Percentiles rank a stretch among this genome's conserved stretches.
Evolutionary conservation across 2,113 vertebrate species (phyloP).

Genomic region (Caretta caretta): DNA sequence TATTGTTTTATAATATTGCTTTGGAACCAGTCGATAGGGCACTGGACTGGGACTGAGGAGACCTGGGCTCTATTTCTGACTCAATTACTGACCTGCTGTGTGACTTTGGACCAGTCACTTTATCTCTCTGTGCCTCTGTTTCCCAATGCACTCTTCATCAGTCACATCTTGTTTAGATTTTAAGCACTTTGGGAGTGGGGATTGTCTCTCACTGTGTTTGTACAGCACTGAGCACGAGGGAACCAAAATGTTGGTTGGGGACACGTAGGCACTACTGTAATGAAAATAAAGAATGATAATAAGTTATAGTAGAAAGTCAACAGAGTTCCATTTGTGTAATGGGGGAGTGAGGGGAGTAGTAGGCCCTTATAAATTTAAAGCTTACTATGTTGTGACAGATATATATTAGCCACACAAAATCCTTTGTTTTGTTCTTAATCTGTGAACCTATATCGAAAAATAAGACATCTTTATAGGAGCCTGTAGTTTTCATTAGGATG

Average conservation of each 20-base stretch:
- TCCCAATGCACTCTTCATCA: background rate
- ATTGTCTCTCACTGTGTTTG: background rate
- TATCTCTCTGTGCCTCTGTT: background rate
- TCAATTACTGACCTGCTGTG: background rate
- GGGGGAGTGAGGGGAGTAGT: background rate
- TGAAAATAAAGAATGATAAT: background rate
- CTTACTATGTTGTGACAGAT: conserved; percentile 43
- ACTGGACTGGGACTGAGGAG: background rate
- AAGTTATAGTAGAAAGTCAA: background rate
- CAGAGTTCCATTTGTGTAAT: background rate
- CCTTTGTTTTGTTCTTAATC: conserved; percentile 1
- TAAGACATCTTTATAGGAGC: conserved; percentile 12
- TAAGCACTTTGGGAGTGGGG: too few relatives aligned
- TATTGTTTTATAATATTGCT: background rate
- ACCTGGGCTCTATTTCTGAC: background rate
- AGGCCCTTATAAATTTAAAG: background rate
- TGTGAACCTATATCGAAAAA: conserved; percentile 23
- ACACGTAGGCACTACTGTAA: background rate
- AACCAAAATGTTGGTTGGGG: background rate
- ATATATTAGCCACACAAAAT: conserved; percentile 63
- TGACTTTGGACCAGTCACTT: background rate
- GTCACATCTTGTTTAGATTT: background rate
- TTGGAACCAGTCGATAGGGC: background rate
- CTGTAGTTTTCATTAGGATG: background rate
- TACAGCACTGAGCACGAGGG: background rate